These are phyloP conservation scores for Exaiptasia diaphana DNA, from an alignment of 64 coral and sea anemone genomes.

Conservation along the genomic window DNA sequence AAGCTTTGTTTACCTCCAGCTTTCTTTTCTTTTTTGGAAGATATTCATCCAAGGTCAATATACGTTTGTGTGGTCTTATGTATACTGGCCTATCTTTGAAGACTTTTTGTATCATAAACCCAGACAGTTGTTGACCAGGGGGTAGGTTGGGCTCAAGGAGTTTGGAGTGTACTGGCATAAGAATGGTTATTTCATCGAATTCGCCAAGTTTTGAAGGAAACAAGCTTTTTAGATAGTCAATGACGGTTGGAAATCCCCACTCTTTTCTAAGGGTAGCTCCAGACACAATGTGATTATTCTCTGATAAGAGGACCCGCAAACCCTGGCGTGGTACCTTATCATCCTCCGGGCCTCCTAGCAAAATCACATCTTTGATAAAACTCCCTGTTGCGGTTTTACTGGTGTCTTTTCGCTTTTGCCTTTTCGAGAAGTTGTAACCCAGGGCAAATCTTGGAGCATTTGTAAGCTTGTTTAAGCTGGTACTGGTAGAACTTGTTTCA, in stretches of 20 bases:
- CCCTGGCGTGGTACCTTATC: conserved; percentile 30
- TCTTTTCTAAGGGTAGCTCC: conserved; percentile 16
- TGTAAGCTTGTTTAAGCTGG: background rate
- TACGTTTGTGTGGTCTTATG: conserved; percentile 26
- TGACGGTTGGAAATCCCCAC: conserved; percentile 13
- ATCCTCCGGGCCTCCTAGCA: conserved; percentile 8
- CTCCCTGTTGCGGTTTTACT: background rate
- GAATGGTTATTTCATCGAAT: conserved; percentile 33
- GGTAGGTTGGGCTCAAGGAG: conserved; percentile 21
- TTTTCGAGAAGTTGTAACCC: background rate
- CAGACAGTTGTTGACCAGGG: conserved; percentile 4
- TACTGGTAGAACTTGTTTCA: background rate
- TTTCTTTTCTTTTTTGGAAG: conserved; percentile 35
- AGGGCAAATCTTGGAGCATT: background rate
- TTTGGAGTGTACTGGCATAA: conserved; percentile 45
- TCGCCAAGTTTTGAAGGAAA: conserved; percentile 46
- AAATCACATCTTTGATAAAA: conserved; percentile 30
- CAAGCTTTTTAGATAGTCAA: conserved; percentile 25
- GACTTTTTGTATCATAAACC: conserved; percentile 35
- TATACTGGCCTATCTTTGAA: conserved; percentile 71
- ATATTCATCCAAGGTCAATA: conserved; percentile 2
- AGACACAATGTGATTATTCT: conserved; percentile 18
- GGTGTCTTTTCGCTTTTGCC: background rate
- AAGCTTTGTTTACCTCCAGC: too few relatives aligned
- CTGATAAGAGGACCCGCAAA: background rate